phyloP scores from a whole-genome alignment of 2,113 vertebrate species.

The Fulmarus glacialis region DNA sequence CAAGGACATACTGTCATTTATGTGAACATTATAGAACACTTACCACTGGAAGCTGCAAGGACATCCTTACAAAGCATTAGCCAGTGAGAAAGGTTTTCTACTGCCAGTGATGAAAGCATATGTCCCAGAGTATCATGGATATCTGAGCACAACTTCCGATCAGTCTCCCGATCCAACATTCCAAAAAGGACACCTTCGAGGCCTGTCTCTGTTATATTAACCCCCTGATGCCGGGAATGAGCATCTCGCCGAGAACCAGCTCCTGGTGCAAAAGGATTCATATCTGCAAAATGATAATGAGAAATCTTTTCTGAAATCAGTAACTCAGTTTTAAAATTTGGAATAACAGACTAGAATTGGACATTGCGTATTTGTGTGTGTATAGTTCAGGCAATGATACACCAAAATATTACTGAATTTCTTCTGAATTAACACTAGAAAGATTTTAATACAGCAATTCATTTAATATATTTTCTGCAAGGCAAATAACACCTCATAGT shows the following conservation, averaged over 20 bases:
- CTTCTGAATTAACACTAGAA: background rate
- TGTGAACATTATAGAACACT: background rate
- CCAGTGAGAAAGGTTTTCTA: conserved; percentile 97
- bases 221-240: conserved; percentile 79
- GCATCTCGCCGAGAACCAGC: conserved; percentile 68
- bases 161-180: conserved; percentile 97
- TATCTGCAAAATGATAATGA: conserved; percentile 65
- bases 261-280: conserved; percentile 73
- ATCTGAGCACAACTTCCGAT: conserved; percentile 94
- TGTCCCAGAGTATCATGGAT: conserved; percentile 98
- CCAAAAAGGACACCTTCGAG: conserved; percentile 96
- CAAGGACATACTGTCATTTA: background rate
- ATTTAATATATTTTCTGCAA: background rate
- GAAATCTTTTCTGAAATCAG: background rate
- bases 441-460: background rate
- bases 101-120: conserved; percentile 96
- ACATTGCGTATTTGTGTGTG: too few species aligned
- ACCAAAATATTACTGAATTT: background rate
- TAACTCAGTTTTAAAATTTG: background rate
- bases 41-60: conserved; percentile 94
- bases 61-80: conserved; percentile 98
- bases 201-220: conserved; percentile 96
- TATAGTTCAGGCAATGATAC: background rate
- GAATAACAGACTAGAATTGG: background rate
- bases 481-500: background rate